Conservation (phyloP, 1,140 invertebrate genomes). For the Drosophila tani region DNA sequence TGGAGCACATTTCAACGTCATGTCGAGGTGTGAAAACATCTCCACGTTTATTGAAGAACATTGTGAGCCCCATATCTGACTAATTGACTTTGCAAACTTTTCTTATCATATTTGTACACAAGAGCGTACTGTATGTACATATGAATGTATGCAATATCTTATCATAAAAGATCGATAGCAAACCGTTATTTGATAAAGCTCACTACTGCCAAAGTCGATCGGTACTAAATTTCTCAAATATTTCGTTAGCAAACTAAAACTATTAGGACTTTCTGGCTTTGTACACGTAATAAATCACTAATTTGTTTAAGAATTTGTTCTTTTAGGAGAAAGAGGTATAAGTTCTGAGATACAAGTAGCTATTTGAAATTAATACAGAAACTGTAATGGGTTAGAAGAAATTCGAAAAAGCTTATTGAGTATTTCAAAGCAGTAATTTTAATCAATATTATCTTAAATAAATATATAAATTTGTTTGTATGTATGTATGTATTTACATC, state of each 20-base stretch:
- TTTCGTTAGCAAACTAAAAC: background rate
- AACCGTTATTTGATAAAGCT: constrained; percentile 5
- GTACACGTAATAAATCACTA: too few species aligned
- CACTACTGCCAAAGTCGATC: too few species aligned
- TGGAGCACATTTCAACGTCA: background rate
- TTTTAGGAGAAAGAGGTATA: too few species aligned
- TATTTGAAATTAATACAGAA: too few species aligned
- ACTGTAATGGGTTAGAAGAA: too few species aligned
- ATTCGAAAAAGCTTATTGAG: too few species aligned
- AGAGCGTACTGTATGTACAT: background rate
- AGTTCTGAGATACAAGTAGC: too few species aligned
- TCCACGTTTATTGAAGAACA: background rate
- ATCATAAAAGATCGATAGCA: constrained; percentile 12
- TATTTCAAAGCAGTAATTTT: too few species aligned
- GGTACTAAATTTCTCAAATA: background rate
- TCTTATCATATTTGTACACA: constrained; percentile 20
- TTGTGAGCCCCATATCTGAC: background rate
- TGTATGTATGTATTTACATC: too few species aligned
- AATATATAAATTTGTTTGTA: too few species aligned
- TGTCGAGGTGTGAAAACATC: background rate
- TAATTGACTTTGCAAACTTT: constrained; percentile 11
- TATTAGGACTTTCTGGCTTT: background rate
- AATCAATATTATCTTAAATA: too few species aligned
- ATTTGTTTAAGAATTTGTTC: too few species aligned
- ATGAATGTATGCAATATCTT: constrained; percentile 20